These are phyloP conservation scores for Nesoenas mayeri DNA, from an alignment of 2,113 vertebrate genomes.

Conservation along the genomic window DNA sequence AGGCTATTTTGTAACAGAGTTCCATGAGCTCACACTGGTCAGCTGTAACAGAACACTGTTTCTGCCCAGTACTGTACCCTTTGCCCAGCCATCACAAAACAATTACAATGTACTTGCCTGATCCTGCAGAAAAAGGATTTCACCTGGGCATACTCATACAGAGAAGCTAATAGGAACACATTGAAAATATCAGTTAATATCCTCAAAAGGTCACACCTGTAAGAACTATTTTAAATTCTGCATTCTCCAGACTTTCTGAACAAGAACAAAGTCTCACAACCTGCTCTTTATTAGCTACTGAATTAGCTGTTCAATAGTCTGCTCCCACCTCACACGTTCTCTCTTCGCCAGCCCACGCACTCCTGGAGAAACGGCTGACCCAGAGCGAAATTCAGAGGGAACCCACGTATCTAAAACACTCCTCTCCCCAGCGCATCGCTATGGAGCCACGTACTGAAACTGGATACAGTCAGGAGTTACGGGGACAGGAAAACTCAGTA, in stretches of 20 bases:
- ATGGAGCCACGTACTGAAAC: background rate
- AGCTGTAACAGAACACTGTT: background rate
- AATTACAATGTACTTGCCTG: constrained; percentile 69
- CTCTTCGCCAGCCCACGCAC: background rate
- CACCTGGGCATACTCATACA: constrained; percentile 80
- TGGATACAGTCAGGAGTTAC: background rate
- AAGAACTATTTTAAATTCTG: background rate
- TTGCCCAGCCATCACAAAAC: background rate
- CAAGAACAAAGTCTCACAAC: background rate
- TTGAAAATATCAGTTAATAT: background rate
- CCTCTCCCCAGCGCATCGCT: background rate
- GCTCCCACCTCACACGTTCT: background rate
- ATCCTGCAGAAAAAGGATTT: constrained; percentile 95
- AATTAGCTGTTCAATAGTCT: background rate
- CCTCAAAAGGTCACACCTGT: background rate
- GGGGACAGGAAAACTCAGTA: background rate
- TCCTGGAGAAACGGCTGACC: background rate
- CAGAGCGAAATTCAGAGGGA: background rate
- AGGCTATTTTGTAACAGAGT: background rate
- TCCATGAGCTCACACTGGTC: background rate
- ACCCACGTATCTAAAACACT: background rate
- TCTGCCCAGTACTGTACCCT: background rate
- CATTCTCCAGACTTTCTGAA: background rate
- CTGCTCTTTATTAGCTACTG: background rate
- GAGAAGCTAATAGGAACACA: constrained; percentile 64